Evolutionary conservation across 2,888 invertebrate genomes (phyloP).

Genomic region (Caenorhabditis wallacei): DNA sequence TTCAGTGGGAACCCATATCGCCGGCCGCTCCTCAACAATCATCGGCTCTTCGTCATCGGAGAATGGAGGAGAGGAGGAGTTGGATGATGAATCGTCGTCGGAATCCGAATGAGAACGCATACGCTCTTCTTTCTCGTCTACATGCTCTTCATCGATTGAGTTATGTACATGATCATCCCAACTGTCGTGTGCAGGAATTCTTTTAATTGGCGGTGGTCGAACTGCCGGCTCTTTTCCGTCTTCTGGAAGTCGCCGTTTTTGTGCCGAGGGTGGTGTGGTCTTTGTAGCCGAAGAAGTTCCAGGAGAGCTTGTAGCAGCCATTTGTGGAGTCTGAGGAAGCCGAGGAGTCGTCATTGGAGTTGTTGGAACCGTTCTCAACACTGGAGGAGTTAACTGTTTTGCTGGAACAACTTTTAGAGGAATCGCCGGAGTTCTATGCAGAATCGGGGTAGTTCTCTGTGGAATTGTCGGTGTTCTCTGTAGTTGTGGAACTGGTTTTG

Average conservation of each 20-base stretch:
- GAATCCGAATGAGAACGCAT: neutral
- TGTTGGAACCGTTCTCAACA: neutral
- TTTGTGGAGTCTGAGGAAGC: neutral
- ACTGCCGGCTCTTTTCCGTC: neutral
- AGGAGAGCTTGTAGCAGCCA: neutral
- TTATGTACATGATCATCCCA: conserved; percentile 30
- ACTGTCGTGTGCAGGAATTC: conserved; percentile 16
- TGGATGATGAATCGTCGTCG: neutral
- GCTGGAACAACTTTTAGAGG: too few species aligned
- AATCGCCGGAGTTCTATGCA: neutral
- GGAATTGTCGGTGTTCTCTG: neutral
- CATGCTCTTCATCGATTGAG: conserved; percentile 34
- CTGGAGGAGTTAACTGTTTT: too few species aligned
- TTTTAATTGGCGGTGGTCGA: conserved; percentile 17
- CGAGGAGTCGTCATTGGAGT: neutral
- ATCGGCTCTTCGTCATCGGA: too few species aligned
- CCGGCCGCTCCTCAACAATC: neutral
- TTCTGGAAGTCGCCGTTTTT: conserved; percentile 2
- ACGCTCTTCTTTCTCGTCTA: conserved; percentile 9
- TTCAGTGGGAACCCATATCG: conserved; percentile 43
- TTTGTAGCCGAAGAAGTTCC: neutral
- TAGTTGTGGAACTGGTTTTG: neutral
- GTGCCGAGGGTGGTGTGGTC: neutral
- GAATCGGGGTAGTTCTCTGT: neutral
- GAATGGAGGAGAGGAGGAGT: neutral